phyloP scores from a whole-genome alignment of 1,140 invertebrate species.

The Pissodes strobi region DNA sequence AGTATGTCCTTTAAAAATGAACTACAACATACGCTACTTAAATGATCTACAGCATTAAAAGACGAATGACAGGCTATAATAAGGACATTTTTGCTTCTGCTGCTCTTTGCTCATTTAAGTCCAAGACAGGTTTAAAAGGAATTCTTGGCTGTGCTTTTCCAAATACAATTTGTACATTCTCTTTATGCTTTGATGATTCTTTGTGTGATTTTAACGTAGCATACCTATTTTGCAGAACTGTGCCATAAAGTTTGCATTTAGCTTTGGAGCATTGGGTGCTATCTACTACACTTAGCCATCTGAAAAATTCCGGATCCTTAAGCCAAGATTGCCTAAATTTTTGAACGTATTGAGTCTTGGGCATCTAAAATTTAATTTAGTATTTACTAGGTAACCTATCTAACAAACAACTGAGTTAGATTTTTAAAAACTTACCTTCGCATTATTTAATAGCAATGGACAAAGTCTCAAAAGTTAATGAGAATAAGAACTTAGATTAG shows the following conservation, averaged over 20 bases:
- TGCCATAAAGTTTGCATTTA: constrained; percentile 6
- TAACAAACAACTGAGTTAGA: too few species aligned
- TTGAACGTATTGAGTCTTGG: too few species aligned
- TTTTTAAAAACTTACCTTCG: too few species aligned
- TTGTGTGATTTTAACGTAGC: constrained; percentile 3
- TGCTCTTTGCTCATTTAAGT: not conserved
- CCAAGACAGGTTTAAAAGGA: constrained; percentile 2
- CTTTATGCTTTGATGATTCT: constrained; percentile 1
- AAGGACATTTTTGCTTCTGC: not conserved
- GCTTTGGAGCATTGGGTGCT: not conserved
- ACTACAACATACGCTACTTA: constrained; percentile 2
- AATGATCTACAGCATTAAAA: constrained; percentile 1
- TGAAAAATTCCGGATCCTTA: not conserved
- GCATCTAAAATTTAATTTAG: too few species aligned
- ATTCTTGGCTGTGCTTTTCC: constrained; percentile 1
- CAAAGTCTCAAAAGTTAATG: too few species aligned
- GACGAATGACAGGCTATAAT: constrained; percentile 7
- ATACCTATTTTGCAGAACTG: not conserved
- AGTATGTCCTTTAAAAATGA: not conserved
- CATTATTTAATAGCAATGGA: too few species aligned
- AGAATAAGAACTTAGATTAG: too few species aligned
- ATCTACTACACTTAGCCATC: not conserved
- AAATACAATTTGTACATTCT: constrained; percentile 5
- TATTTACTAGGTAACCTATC: too few species aligned
- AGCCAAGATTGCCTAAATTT: not conserved